A percentile compares a stretch with the other conserved stretches of the same genome.
phyloP scores from a whole-genome alignment of 2,113 vertebrate species.

The Pagrus major region DNA sequence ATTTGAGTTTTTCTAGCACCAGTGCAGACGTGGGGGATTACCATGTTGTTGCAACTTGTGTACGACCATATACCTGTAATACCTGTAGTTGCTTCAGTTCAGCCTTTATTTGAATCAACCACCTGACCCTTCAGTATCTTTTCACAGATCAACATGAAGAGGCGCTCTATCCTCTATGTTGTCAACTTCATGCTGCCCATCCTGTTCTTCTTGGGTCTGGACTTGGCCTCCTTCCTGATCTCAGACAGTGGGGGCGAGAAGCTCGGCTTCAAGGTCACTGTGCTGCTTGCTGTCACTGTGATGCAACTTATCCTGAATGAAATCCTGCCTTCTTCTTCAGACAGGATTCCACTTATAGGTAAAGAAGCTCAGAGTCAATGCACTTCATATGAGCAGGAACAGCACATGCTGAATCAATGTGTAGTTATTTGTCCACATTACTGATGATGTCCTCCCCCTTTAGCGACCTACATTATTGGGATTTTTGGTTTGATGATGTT shows the following conservation, averaged over 20 bases:
- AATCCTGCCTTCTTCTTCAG: conserved; percentile 75
- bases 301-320: conserved; percentile 81
- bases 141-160: conserved; percentile 82
- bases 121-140: neutral
- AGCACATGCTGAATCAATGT: neutral
- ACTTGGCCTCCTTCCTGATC: conserved; percentile 84
- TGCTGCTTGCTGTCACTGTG: conserved; percentile 80
- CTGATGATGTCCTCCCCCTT: neutral
- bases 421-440: neutral
- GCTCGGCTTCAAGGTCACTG: conserved; percentile 77
- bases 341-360: conserved; percentile 79
- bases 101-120: neutral
- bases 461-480: conserved; percentile 73
- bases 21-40: neutral
- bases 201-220: conserved; percentile 82
- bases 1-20: no score
- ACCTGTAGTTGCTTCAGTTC: no score
- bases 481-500: conserved; percentile 84
- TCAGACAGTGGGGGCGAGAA: conserved; percentile 78
- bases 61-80: no score
- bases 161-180: conserved; percentile 81
- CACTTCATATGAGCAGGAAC: neutral
- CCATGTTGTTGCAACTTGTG: neutral
- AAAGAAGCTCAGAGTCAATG: neutral
- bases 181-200: conserved; percentile 86